Conservation (phyloP, 2,888 invertebrate species). For the Agrotis exclamationis region DNA sequence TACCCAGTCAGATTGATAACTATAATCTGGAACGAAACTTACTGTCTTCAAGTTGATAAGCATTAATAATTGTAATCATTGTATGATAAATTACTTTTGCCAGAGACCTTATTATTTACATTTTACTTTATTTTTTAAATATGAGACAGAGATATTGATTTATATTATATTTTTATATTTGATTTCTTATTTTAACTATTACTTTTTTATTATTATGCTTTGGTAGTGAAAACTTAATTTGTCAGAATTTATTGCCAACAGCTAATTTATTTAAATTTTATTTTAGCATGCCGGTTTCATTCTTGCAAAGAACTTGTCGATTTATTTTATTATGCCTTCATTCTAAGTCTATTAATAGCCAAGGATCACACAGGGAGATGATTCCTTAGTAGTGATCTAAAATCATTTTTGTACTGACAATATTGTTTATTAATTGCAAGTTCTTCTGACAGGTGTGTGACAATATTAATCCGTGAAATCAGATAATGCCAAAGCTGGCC, state of each 20-base stretch:
- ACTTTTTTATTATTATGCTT: background rate
- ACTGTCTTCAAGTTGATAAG: conserved; percentile 8
- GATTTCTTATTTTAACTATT: background rate
- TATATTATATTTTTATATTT: too few species aligned
- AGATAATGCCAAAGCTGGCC: background rate
- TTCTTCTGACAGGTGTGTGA: conserved; percentile 5
- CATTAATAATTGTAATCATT: background rate
- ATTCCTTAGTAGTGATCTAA: background rate
- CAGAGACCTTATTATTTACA: background rate
- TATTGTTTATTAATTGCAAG: conserved; percentile 1
- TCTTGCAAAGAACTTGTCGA: background rate
- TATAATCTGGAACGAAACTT: background rate
- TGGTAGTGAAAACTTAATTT: background rate
- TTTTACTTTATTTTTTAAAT: background rate
- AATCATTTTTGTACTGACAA: background rate
- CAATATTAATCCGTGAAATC: background rate
- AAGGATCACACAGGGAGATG: conserved; percentile 30
- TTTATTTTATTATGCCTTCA: background rate
- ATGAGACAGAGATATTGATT: background rate
- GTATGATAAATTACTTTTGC: too few species aligned
- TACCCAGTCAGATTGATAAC: background rate
- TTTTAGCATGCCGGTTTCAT: background rate
- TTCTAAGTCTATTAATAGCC: conserved; percentile 32
- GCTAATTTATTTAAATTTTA: background rate
- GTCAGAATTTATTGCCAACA: conserved; percentile 13